phyloP scores from a whole-genome alignment of 2,888 invertebrate species.

The Parasteatoda lunata region DNA sequence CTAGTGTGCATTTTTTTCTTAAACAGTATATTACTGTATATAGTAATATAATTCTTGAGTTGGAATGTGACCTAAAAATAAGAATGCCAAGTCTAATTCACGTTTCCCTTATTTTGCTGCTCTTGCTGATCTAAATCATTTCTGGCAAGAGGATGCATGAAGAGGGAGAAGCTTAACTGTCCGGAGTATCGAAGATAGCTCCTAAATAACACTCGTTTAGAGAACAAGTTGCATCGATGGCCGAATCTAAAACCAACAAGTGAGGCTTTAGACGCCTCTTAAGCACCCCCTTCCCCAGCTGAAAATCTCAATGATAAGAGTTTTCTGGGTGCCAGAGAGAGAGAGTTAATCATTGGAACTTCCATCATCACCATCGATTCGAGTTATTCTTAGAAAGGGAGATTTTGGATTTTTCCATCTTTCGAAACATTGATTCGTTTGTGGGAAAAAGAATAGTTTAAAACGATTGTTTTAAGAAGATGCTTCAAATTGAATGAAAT shows the following conservation, averaged over 20 bases:
- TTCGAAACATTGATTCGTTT: constrained; percentile 34
- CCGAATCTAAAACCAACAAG: constrained; percentile 67
- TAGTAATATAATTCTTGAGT: not conserved
- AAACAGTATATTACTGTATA: too few species aligned
- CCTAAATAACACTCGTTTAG: constrained; percentile 67
- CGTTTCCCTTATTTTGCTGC: constrained; percentile 58
- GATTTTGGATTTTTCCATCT: constrained; percentile 25
- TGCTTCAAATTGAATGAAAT: too few species aligned
- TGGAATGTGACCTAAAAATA: constrained; percentile 41
- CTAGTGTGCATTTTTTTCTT: too few species aligned
- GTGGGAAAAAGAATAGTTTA: not conserved
- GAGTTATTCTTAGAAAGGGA: constrained; percentile 52
- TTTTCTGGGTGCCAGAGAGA: constrained; percentile 46
- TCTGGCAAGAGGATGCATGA: constrained; percentile 50
- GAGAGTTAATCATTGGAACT: constrained; percentile 66
- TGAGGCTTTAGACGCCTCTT: constrained; percentile 67
- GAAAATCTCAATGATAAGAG: constrained; percentile 29
- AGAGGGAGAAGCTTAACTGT: constrained; percentile 67
- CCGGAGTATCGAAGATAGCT: constrained; percentile 67
- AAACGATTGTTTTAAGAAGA: not conserved
- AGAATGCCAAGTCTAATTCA: not conserved
- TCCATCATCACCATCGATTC: constrained; percentile 44
- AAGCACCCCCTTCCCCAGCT: constrained; percentile 38
- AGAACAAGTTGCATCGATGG: constrained; percentile 63
- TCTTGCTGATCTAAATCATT: constrained; percentile 65